phyloP scores from a whole-genome alignment of 1,140 invertebrate genomes.

The Pogonomyrmex barbatus region DNA sequence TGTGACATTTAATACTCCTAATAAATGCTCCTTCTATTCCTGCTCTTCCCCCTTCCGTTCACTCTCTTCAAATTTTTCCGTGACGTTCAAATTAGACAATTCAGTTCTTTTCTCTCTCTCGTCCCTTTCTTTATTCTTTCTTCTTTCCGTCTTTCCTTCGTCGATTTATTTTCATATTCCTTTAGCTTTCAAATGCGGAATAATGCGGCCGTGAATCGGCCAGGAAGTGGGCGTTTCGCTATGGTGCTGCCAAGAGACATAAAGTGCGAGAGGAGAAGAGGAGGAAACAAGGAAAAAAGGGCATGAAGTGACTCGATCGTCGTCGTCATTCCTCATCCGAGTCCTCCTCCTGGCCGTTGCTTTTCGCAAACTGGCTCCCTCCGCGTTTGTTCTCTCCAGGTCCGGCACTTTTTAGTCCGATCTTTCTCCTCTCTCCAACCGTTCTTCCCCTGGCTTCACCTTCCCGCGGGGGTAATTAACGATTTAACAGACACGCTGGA shows the following conservation, averaged over 20 bases:
- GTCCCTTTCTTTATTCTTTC: not conserved
- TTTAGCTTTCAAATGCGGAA: slow-evolving; percentile 34
- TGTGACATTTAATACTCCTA: slow-evolving; percentile 76
- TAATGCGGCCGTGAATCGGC: slow-evolving; percentile 41
- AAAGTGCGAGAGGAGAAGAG: not conserved
- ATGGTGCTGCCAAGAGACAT: slow-evolving; percentile 24
- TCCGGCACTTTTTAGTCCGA: slow-evolving; percentile 18
- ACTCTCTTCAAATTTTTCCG: slow-evolving; percentile 53
- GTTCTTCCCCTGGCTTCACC: slow-evolving; percentile 2
- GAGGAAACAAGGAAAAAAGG: slow-evolving; percentile 7
- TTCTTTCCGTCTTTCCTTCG: not conserved
- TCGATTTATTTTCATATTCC: not conserved
- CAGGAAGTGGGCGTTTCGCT: slow-evolving; percentile 71
- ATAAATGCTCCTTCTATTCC: not conserved
- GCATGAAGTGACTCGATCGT: slow-evolving; percentile 20
- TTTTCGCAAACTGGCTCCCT: slow-evolving; percentile 18
- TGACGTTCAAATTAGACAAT: slow-evolving; percentile 73
- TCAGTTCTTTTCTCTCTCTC: slow-evolving; percentile 22
- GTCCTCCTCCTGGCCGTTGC: not conserved
- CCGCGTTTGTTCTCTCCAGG: slow-evolving; percentile 15
- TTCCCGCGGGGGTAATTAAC: slow-evolving; percentile 78
- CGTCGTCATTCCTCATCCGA: not conserved
- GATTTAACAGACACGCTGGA: slow-evolving; percentile 82
- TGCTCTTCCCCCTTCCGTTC: not conserved
- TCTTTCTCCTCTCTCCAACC: slow-evolving; percentile 5